A percentile compares a stretch with the other conserved stretches of the same genome.
Evolutionary conservation across 1,140 invertebrate genomes (phyloP).

Genomic region (Fopius arisanus): DNA sequence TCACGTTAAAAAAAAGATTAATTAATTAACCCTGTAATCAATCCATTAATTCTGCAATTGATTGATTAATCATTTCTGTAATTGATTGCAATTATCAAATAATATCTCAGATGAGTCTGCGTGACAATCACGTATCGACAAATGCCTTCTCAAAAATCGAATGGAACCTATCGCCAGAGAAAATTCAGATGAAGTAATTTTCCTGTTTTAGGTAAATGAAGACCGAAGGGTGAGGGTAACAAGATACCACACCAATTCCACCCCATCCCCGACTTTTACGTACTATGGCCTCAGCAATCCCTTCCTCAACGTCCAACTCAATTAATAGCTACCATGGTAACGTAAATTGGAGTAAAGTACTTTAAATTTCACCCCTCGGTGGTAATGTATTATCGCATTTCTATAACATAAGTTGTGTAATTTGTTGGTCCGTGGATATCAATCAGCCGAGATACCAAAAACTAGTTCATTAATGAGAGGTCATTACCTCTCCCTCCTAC

Average conservation of each 20-base stretch:
- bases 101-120: no score
- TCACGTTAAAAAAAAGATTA: no score
- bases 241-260: not conserved
- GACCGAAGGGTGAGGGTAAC: not conserved
- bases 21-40: no score
- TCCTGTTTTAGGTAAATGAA: slow-evolving; percentile 5
- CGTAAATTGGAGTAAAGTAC: slow-evolving; percentile 9
- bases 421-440: not conserved
- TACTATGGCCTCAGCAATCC: not conserved
- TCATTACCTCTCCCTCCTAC: not conserved
- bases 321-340: slow-evolving; percentile 7
- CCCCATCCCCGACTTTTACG: not conserved
- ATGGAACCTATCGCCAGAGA: not conserved
- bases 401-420: not conserved
- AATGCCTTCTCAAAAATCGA: not conserved
- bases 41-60: no score
- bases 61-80: no score
- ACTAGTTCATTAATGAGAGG: not conserved
- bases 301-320: not conserved
- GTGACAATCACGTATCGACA: no score
- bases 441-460: not conserved
- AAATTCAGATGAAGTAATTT: not conserved
- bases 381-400: not conserved
- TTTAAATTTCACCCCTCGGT: not conserved
- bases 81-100: no score